phyloP scores from a whole-genome alignment of 2,888 invertebrate species.

The Pyrrhia umbra region DNA sequence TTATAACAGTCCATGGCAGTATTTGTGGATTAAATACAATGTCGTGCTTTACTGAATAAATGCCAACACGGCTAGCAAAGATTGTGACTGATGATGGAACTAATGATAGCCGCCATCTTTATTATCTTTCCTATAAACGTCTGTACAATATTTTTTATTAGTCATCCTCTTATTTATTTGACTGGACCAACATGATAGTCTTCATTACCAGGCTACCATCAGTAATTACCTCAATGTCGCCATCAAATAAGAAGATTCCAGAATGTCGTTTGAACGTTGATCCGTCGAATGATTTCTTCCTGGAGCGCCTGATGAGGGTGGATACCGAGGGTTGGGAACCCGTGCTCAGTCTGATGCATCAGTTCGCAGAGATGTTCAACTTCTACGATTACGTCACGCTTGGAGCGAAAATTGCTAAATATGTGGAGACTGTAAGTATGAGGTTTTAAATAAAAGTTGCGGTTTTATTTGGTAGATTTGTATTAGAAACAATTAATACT shows the following conservation, averaged over 20 bases:
- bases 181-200: rapidly evolving
- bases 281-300: conserved; percentile 75
- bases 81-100: too few species aligned
- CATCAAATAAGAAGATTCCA: conserved; percentile 75
- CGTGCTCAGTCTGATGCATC: conserved; percentile 76
- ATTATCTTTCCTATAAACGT: too few species aligned
- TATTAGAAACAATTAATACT: neutral
- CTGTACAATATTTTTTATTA: too few species aligned
- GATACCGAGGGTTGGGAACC: conserved; percentile 78
- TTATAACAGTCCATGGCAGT: too few species aligned
- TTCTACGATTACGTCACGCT: conserved; percentile 74
- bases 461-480: neutral
- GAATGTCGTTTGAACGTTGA: conserved; percentile 73
- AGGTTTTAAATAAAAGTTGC: conserved; percentile 10
- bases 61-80: too few species aligned
- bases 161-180: too few species aligned
- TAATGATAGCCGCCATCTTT: too few species aligned
- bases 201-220: conserved; percentile 69
- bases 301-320: conserved; percentile 71
- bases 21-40: too few species aligned
- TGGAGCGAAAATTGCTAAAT: conserved; percentile 81
- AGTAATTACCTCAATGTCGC: conserved; percentile 69
- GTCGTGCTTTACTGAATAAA: too few species aligned
- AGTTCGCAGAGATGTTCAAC: conserved; percentile 78
- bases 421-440: conserved; percentile 80